Base-by-base conservation (phyloP, 2,797 vertebrate species). In the Hippoglossus hippoglossus region DNA sequence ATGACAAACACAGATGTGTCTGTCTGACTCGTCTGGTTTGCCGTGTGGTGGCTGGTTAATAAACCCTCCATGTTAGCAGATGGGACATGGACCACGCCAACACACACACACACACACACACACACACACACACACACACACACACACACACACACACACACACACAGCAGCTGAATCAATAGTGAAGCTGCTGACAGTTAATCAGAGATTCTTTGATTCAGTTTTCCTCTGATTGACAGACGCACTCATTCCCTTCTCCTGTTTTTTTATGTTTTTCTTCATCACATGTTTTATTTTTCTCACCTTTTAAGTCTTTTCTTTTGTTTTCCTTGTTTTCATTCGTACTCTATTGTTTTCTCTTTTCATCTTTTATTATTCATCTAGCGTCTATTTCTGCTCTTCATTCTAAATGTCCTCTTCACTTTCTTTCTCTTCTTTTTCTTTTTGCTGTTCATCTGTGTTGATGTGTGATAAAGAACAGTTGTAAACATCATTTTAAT, bases 151-250 rank as follows among this genome's bases (percentile, higher is more conserved):
- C 63, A 18, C 57, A 12, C 26, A 51, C 52, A 26, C 12, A 61
- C 53, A 52, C 10, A 26, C 53, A 22, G 22, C 22, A 22, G 22
- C 22, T 22, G 22, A 22, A 82, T 75, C 83, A 81, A 73, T 66
- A 81, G 83, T 88, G 89, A 85, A 84, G 82, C 82, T 10, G 44
- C 25, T 21, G 77, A 76, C 81, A 72, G 81, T 84, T 79, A 76
- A 89, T 87, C 85, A 83, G 66, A 26, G 26, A 26, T 26, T 26
- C 25, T 61, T 65, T 65, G 58, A 63, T 71, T 77, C 64, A 25
- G 25, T 2, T 25, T 25, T 25, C 2, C 25, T 25, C 2, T 25
- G 2, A 25, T 25, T 25, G 25, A 25, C 25, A 25, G 25, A 25
- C 2, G 4, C 25, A 25, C 25, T 25, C 25, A 25, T 3, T 4